Evolutionary conservation across 2,797 vertebrate genomes (phyloP).

Genomic region (Triplophysa yarkandensis): DNA sequence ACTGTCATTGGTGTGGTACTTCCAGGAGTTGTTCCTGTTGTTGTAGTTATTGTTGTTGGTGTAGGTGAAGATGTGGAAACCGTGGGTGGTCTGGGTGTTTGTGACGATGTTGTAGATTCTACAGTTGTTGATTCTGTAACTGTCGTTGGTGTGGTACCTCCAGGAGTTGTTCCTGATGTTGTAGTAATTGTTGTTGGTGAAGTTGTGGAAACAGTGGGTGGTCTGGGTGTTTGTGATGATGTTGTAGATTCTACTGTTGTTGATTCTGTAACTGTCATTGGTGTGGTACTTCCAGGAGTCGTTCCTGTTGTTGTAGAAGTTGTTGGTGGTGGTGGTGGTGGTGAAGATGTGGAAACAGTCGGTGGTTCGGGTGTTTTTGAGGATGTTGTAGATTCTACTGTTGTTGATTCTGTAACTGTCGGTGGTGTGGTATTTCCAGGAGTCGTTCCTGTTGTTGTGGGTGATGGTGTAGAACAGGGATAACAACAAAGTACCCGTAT

Average conservation of each 20-base stretch:
- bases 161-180: background rate
- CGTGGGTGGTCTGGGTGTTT: background rate
- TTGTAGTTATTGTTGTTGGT: background rate
- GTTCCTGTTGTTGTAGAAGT: background rate
- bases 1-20: constrained; percentile 17
- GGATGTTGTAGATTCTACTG: background rate
- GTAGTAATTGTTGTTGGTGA: background rate
- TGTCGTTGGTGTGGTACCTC: background rate
- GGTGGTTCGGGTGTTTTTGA: background rate
- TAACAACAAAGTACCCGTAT: constrained; percentile 66
- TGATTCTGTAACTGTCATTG: constrained; percentile 9
- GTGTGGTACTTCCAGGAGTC: background rate
- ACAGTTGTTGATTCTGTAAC: background rate
- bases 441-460: background rate
- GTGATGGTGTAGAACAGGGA: background rate
- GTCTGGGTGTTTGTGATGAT: background rate
- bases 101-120: constrained; percentile 1
- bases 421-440: background rate
- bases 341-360: background rate
- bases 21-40: background rate
- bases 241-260: background rate
- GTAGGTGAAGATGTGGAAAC: background rate
- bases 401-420: background rate
- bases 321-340: background rate
- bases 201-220: background rate